Evolutionary conservation across 2,797 vertebrate genomes (phyloP), one percentile per base, ranked within the genome.

Genomic region (Hapalemur alaotrensis): DNA sequence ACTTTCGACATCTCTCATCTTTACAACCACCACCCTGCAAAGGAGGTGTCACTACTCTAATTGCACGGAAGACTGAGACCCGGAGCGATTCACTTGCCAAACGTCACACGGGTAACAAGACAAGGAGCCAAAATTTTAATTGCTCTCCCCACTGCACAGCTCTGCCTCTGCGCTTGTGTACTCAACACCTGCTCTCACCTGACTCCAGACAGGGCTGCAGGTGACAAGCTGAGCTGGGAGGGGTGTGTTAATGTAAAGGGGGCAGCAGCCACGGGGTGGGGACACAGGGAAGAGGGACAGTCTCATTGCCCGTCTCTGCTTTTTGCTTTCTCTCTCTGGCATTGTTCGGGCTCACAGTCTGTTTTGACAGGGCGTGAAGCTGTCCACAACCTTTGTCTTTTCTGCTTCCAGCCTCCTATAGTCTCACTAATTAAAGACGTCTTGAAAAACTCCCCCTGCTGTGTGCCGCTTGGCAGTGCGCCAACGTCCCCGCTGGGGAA

Each of bases 61-160:
- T 93, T 95, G 95, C 81, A 73, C 48, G 32, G 94, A 79, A 96
- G 83, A 92, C 90, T n/a, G 89, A 97, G 96, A 93, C 93, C 82
- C 82, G 57, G 85, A 95, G 70, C 94, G 94, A 97, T 95, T 93
- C 93, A 89, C 88, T 95, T 94, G 50, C 85, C 63, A 90, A 92
- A 63, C 81, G 75, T 61, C 79, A 54, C 78, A 23, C 57, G 61
- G 95, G 72, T 57, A 91, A 93, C 0, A 5, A 95, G 88, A 86
- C 82, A 86, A 70, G 83, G 69, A 92, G 83, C 72, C 73, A 50
- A 17, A 38, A 35, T 22, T 67, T 35, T 41, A 88, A 48, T 59
- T 6, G 50, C 82, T 63, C 78, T 48, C 22, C 48, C 32, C 25
- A 2, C 14, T 9, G 0, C 2, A 30, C 61, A 28, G 2, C 46